Conservation (phyloP, 2,797 vertebrate species). For the Anniella stebbinsi region DNA sequence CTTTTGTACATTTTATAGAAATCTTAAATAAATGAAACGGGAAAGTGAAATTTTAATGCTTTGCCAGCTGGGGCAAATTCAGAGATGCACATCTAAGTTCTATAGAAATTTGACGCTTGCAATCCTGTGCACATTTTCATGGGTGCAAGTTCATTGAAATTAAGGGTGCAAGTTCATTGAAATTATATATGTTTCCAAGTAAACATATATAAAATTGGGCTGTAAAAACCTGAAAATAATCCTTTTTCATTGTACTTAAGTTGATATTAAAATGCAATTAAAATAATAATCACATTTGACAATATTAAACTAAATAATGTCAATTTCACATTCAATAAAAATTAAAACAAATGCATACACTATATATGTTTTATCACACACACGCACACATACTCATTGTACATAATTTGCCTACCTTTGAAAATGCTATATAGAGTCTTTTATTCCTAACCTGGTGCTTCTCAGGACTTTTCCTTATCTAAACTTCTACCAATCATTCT, state of each 20-base stretch:
- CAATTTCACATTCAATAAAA: neutral
- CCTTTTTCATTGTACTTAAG: constrained; percentile 21
- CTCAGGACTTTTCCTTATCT: constrained; percentile 62
- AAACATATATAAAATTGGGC: neutral
- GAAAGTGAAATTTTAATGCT: constrained; percentile 9
- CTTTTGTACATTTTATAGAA: constrained; percentile 25
- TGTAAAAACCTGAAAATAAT: neutral
- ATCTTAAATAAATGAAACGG: constrained; percentile 19
- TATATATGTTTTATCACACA: neutral
- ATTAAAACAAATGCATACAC: neutral
- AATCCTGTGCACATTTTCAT: neutral
- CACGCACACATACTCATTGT: constrained; percentile 15
- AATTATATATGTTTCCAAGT: too few relatives aligned
- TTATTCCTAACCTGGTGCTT: constrained; percentile 45
- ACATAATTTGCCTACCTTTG: constrained; percentile 42
- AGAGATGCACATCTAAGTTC: neutral
- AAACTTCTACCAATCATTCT: constrained; percentile 57
- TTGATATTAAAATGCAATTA: constrained; percentile 38
- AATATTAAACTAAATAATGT: constrained; percentile 43
- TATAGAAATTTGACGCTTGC: neutral
- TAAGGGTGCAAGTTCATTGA: neutral
- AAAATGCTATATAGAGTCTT: constrained; percentile 53
- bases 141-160: neutral
- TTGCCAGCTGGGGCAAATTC: neutral
- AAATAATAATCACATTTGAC: neutral